Evolutionary conservation across 2,797 vertebrate species (phyloP).

Genomic region (Ficedula albicollis): DNA sequence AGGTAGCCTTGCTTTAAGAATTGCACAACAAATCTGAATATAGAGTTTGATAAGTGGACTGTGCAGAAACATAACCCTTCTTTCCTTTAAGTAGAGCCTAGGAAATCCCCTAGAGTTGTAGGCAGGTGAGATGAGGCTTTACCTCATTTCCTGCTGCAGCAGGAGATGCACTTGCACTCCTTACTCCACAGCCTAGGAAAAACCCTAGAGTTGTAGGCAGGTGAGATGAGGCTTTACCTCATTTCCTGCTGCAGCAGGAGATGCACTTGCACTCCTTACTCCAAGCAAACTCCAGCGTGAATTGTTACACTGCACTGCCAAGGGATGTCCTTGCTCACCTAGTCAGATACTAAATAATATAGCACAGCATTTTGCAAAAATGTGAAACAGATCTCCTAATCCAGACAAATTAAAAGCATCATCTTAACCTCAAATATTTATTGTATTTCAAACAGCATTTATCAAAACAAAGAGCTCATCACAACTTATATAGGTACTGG

Average conservation of each 20-base stretch:
- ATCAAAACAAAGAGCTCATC: constrained; percentile 39
- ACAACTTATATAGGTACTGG: constrained; percentile 6
- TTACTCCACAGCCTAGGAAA: neutral
- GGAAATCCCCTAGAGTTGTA: neutral
- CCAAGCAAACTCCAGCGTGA: neutral
- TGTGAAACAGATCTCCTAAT: neutral
- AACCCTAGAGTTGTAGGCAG: neutral
- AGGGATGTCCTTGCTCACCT: neutral
- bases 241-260: neutral
- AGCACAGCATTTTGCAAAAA: neutral
- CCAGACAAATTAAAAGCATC: constrained; percentile 6
- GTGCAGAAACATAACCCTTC: neutral
- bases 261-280: neutral
- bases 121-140: neutral
- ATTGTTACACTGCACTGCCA: neutral
- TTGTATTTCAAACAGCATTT: constrained; percentile 29
- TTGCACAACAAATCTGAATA: neutral
- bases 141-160: neutral
- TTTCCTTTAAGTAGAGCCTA: neutral
- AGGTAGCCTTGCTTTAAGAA: neutral
- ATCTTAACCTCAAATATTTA: constrained; percentile 5
- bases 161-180: neutral
- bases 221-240: neutral
- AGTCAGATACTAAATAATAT: neutral
- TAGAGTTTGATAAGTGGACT: neutral